Evolutionary conservation across 2,888 invertebrate species (phyloP), one percentile per base, ranked within the genome.

Genomic region (Polia nebulosa): DNA sequence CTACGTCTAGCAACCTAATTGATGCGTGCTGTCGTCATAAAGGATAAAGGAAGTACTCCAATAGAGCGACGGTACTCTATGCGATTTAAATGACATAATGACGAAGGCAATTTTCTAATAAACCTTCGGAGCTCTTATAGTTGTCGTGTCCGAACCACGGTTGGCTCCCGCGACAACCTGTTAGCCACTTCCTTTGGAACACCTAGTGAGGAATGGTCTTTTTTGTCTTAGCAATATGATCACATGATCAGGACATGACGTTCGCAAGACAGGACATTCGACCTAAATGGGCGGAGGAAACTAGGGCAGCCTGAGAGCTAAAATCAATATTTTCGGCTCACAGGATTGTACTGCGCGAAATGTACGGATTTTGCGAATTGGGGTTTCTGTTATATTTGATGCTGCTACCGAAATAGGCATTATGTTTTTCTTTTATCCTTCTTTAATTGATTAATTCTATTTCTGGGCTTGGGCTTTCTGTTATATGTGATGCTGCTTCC

Each of bases 31-130:
- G 92, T 91, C 95, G 94, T 95, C 95, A 95, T 92, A 93, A 91
- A 95, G 95, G 94, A 95, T 95, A 93, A 92, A 95, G 95, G 95
- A 95, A 95, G 95, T 95, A 95, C 95, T 94, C 92, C 92, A 95
- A 94, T 95, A 92, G 93, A 95, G 89, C 95, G 95, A 92, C 95
- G 92, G 94, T 91, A 93, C 93, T 95, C 94, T 95, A 95, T 95
- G 95, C 95, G 95, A 95, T 95, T 95, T 95, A 95, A 95, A 95
- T 95, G 95, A 95, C 94, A 95, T 95, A 95, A 95, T 95, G 95
- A 94, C 95, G 52, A 84, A 92, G 90, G 93, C 95, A 95, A 95
- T 95, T 95, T 95, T 95, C 95, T 95, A 95, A 95, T 95, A 95
- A 95, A 95, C 95, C 95, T 95, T 95, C 94, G 91, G 91, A 86